A percentile compares a stretch with the other conserved stretches of the same genome.
Evolutionary conservation across 2,888 invertebrate genomes (phyloP).

Genomic region (Arrhopalites spinosus): DNA sequence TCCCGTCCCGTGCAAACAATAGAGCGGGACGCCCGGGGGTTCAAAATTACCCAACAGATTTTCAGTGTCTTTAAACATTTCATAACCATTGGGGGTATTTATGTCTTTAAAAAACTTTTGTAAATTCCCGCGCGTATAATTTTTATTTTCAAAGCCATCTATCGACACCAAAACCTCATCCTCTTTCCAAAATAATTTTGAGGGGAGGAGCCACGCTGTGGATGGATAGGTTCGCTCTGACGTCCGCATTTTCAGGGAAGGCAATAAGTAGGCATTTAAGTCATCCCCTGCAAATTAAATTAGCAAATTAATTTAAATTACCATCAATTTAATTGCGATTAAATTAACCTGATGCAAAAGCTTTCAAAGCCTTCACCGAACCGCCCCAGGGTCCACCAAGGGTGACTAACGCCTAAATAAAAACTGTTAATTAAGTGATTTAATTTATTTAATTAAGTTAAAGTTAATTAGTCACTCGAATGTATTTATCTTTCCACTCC

Average conservation of each 20-base stretch:
- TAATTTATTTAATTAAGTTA: too few relatives aligned
- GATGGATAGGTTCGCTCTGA: slow-evolving; percentile 95
- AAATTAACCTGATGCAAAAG: slow-evolving; percentile 88
- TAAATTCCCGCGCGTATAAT: slow-evolving; percentile 78
- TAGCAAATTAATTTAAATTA: too few relatives aligned
- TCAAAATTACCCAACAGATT: slow-evolving; percentile 71
- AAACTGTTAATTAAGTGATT: too few relatives aligned
- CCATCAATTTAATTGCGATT: too few relatives aligned
- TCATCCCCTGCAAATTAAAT: slow-evolving; percentile 31
- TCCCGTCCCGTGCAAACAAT: slow-evolving; percentile 78
- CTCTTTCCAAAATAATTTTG: slow-evolving; percentile 82
- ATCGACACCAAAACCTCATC: slow-evolving; percentile 76
- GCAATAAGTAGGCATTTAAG: slow-evolving; percentile 30
- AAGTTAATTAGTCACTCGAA: too few relatives aligned
- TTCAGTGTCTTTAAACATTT: slow-evolving; percentile 83
- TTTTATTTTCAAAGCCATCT: slow-evolving; percentile 66
- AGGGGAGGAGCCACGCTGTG: slow-evolving; percentile 94
- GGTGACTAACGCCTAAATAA: slow-evolving; percentile 69
- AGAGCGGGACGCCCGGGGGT: slow-evolving; percentile 84
- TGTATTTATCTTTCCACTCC: slow-evolving; percentile 89
- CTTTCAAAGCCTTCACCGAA: slow-evolving; percentile 90
- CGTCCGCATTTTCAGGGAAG: slow-evolving; percentile 54
- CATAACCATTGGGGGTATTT: slow-evolving; percentile 80
- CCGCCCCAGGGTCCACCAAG: slow-evolving; percentile 96
- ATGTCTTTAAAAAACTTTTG: slow-evolving; percentile 81